Conservation (phyloP, 2,797 vertebrate species). For the Brachymystax lenok region DNA sequence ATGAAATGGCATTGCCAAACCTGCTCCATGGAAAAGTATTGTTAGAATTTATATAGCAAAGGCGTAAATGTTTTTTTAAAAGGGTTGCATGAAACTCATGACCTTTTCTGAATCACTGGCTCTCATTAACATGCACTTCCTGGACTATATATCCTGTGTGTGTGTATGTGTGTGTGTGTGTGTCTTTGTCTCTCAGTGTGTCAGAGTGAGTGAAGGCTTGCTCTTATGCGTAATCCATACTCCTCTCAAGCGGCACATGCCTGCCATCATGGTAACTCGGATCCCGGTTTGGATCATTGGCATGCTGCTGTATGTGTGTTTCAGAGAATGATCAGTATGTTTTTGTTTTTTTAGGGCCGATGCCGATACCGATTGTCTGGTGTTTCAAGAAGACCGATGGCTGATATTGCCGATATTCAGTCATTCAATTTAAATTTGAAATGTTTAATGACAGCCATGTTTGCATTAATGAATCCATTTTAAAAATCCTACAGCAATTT, state of each 20-base stretch:
- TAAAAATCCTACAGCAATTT: no score
- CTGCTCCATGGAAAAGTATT: not conserved
- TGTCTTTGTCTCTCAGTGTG: slow-evolving; percentile 17
- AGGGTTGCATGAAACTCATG: not conserved
- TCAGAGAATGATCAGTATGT: no score
- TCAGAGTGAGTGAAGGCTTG: slow-evolving; percentile 56
- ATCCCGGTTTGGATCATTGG: slow-evolving; percentile 53
- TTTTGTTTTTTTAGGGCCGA: no score
- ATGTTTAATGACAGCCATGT: no score
- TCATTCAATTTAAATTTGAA: no score
- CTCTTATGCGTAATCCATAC: slow-evolving; percentile 67
- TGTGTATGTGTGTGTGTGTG: slow-evolving; percentile 6
- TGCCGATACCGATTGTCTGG: no score
- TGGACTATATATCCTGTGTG: not conserved
- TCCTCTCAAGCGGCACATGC: slow-evolving; percentile 65
- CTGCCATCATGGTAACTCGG: slow-evolving; percentile 65
- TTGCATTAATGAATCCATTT: no score
- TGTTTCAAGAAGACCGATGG: no score
- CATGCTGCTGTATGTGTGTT: slow-evolving; percentile 44
- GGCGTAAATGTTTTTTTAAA: not conserved
- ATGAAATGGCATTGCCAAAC: not conserved
- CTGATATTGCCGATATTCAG: no score
- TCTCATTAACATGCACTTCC: not conserved
- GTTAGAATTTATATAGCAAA: no score
- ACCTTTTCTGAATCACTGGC: not conserved